phyloP scores from a whole-genome alignment of 1,140 invertebrate species.

The Trialeurodes vaporariorum region DNA sequence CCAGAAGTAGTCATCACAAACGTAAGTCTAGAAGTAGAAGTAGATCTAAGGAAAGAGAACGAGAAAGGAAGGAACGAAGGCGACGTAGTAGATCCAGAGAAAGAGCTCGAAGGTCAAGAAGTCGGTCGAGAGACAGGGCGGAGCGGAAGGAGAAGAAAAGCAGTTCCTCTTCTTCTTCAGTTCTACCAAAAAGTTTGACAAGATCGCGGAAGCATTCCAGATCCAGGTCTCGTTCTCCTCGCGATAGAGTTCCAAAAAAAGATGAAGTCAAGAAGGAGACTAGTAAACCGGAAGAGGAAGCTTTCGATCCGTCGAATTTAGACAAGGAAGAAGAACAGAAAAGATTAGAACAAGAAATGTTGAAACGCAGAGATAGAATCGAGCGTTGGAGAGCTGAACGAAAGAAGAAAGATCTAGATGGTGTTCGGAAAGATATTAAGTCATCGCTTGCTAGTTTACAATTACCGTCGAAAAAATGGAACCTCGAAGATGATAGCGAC shows the following conservation, averaged over 20 bases:
- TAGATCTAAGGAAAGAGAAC: constrained; percentile 26
- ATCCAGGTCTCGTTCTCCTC: constrained; percentile 11
- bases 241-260: constrained; percentile 10
- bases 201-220: constrained; percentile 7
- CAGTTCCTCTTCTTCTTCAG: not conserved
- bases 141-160: constrained; percentile 23
- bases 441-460: constrained; percentile 39
- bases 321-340: constrained; percentile 81
- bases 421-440: constrained; percentile 58
- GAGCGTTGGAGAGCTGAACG: constrained; percentile 83
- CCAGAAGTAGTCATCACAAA: constrained; percentile 27
- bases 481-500: constrained; percentile 79
- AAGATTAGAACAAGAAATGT: constrained; percentile 88
- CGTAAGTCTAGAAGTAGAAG: constrained; percentile 23
- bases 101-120: constrained; percentile 32
- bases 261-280: constrained; percentile 30
- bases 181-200: not conserved
- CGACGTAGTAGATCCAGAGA: constrained; percentile 28
- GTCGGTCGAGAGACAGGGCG: constrained; percentile 47
- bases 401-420: constrained; percentile 73
- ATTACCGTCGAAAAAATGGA: constrained; percentile 73
- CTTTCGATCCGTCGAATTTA: constrained; percentile 57
- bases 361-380: constrained; percentile 84
- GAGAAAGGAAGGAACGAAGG: constrained; percentile 23
- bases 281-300: constrained; percentile 38